phyloP scores from a whole-genome alignment of 2,888 invertebrate genomes.

The Diabrotica balteata region DNA sequence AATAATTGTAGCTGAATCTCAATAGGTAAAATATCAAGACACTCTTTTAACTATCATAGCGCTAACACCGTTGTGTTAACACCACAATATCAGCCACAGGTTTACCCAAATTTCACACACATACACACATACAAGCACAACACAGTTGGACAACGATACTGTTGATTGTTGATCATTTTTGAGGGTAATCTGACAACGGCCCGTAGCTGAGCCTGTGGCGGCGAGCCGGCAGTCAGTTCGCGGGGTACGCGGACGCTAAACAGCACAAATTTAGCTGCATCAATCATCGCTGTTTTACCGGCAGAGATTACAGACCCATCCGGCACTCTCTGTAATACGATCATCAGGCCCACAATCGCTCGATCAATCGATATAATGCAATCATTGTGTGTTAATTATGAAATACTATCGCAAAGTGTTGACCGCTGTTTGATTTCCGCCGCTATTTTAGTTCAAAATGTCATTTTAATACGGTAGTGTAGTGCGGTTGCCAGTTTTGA shows the following conservation, averaged over 20 bases:
- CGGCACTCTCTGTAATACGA: conserved; percentile 53
- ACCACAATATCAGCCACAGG: conserved; percentile 28
- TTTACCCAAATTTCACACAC: conserved; percentile 17
- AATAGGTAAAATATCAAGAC: no score
- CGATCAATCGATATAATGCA: conserved; percentile 58
- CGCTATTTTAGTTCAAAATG: conserved; percentile 56
- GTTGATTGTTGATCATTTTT: conserved; percentile 37
- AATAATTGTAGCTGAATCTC: no score
- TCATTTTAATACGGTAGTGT: conserved; percentile 54
- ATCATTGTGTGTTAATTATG: conserved; percentile 58
- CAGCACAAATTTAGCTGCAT: conserved; percentile 51
- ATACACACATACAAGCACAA: conserved; percentile 11
- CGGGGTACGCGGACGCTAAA: conserved; percentile 39
- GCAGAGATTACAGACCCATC: conserved; percentile 44
- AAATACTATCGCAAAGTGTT: conserved; percentile 58
- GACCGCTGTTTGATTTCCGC: conserved; percentile 58
- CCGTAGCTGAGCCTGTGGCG: conserved; percentile 28
- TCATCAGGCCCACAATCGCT: conserved; percentile 52
- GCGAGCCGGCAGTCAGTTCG: neutral
- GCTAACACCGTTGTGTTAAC: neutral
- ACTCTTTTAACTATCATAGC: no score
- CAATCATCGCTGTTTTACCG: conserved; percentile 55
- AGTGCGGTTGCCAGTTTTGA: conserved; percentile 53
- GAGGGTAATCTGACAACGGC: conserved; percentile 36
- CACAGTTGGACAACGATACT: conserved; percentile 20